A percentile compares a stretch with the other conserved stretches of the same genome.
Conservation (phyloP, 2,113 vertebrate species). For the Dascyllus trimaculatus region DNA sequence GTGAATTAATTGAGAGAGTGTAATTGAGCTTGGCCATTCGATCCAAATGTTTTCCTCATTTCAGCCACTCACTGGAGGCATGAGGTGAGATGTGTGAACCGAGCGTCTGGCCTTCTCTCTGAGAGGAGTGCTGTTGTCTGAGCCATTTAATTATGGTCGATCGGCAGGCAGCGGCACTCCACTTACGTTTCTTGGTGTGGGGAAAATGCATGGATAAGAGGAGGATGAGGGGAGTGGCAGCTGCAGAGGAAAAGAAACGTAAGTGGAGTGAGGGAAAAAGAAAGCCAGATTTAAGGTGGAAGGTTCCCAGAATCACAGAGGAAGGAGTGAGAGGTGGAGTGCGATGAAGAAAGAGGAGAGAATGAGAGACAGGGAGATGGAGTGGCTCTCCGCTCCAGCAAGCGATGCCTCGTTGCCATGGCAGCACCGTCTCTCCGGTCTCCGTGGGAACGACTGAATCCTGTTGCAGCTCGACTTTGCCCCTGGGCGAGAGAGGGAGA, state of each 20-base stretch:
- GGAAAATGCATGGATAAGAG: slow-evolving; percentile 11
- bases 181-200: slow-evolving; percentile 28
- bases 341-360: slow-evolving; percentile 27
- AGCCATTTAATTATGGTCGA: slow-evolving; percentile 50
- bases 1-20: slow-evolving; percentile 28
- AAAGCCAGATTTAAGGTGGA: slow-evolving; percentile 22
- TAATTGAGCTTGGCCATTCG: slow-evolving; percentile 40
- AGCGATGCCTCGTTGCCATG: slow-evolving; percentile 85
- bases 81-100: slow-evolving; percentile 27
- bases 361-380: slow-evolving; percentile 43
- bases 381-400: slow-evolving; percentile 66
- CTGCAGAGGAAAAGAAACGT: slow-evolving; percentile 18
- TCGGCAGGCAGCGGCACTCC: slow-evolving; percentile 10
- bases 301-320: background rate
- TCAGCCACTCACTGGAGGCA: slow-evolving; percentile 30
- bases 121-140: slow-evolving; percentile 39
- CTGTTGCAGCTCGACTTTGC: slow-evolving; percentile 83
- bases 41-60: slow-evolving; percentile 57
- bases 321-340: slow-evolving; percentile 26
- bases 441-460: slow-evolving; percentile 86
- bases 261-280: background rate
- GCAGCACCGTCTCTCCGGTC: slow-evolving; percentile 83
- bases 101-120: slow-evolving; percentile 47
- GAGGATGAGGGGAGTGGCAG: background rate
- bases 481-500: slow-evolving; percentile 65